phyloP scores from a whole-genome alignment of 2,797 vertebrate species.

The Ptychadena robeensis region DNA sequence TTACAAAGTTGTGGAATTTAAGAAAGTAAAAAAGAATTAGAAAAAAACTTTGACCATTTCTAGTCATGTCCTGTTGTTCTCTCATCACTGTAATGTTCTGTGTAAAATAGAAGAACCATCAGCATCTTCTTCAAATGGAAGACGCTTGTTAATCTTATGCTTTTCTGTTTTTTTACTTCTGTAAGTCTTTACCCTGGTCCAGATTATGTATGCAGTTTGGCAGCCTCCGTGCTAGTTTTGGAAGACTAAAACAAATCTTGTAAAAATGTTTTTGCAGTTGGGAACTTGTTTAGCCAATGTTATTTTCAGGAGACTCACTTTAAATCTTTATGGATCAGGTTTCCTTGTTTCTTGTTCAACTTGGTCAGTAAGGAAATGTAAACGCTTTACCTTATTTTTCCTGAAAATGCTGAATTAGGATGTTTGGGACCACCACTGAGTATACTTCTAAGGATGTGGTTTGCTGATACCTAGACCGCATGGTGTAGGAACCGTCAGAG shows the following conservation, averaged over 20 bases:
- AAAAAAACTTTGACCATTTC: too few relatives aligned
- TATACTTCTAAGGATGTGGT: background rate
- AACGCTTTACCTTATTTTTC: slow-evolving; percentile 6
- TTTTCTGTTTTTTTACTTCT: background rate
- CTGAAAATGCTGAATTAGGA: background rate
- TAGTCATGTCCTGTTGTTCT: too few relatives aligned
- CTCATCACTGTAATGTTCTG: background rate
- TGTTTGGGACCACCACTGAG: background rate
- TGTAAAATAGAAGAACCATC: background rate
- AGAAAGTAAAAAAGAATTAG: too few relatives aligned
- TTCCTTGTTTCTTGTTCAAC: slow-evolving; percentile 13
- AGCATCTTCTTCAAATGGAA: background rate
- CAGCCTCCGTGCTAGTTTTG: slow-evolving; percentile 9
- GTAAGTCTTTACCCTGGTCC: background rate
- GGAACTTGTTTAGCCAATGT: background rate
- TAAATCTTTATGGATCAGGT: background rate
- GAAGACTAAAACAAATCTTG: background rate
- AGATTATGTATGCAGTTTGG: background rate
- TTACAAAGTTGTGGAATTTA: too few relatives aligned
- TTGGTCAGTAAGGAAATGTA: background rate
- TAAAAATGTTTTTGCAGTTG: background rate
- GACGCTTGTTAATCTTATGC: background rate
- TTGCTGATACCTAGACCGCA: background rate
- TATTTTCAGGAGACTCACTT: background rate
- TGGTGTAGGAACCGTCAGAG: background rate